phyloP scores from a whole-genome alignment of 2,113 vertebrate genomes.

The Percopsis transmontana region DNA sequence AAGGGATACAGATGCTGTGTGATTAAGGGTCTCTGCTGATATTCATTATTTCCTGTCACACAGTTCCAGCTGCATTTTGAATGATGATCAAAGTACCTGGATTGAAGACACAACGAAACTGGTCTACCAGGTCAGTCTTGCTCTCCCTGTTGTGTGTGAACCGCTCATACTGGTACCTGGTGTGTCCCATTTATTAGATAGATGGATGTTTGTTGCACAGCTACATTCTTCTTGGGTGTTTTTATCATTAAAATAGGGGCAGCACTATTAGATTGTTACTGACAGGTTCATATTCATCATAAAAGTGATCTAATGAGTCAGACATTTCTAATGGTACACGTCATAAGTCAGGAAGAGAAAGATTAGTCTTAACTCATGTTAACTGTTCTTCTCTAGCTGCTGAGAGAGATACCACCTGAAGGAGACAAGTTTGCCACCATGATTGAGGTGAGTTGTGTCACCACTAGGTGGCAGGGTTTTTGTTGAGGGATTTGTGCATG shows the following conservation, averaged over 20 bases:
- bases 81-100: constrained; percentile 94
- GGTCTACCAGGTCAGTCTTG: constrained; percentile 90
- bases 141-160: background rate
- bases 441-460: constrained; percentile 86
- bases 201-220: too few relatives aligned
- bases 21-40: background rate
- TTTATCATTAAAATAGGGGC: too few relatives aligned
- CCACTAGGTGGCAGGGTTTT: background rate
- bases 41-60: background rate
- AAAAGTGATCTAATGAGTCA: too few relatives aligned
- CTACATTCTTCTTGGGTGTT: too few relatives aligned
- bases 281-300: too few relatives aligned
- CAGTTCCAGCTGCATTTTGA: constrained; percentile 91
- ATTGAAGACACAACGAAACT: constrained; percentile 96
- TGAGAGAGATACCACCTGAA: constrained; percentile 93
- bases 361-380: background rate
- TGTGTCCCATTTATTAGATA: background rate
- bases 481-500: background rate
- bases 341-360: background rate
- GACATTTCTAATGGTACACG: too few relatives aligned
- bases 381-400: constrained; percentile 76
- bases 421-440: constrained; percentile 93
- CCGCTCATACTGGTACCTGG: background rate
- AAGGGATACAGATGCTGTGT: background rate
- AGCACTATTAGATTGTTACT: too few relatives aligned